These are phyloP conservation scores for Saiga tatarica DNA, from an alignment of 2,113 vertebrate species.

Conservation along the genomic window DNA sequence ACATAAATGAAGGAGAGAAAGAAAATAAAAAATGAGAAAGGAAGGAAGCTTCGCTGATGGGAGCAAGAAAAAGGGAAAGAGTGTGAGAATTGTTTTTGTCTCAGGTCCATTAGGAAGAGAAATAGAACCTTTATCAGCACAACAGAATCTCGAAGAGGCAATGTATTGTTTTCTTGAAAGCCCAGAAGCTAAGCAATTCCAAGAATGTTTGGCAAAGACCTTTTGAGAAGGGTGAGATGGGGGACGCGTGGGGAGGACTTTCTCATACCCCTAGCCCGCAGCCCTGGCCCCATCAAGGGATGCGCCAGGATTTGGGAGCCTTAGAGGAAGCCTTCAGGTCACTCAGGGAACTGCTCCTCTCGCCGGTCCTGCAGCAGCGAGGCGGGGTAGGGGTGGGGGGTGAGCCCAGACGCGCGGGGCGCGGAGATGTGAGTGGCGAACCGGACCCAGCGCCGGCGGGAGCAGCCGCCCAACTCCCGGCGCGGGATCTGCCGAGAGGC, in stretches of 20 bases:
- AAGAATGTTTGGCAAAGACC: constrained; percentile 66
- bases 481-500: constrained; percentile 3
- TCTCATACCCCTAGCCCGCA: not conserved
- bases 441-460: constrained; percentile 49
- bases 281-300: constrained; percentile 57
- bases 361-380: constrained; percentile 45
- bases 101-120: not conserved
- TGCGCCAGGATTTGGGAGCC: constrained; percentile 74
- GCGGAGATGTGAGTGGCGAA: constrained; percentile 58
- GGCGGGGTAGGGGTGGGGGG: not conserved
- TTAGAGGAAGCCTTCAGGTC: constrained; percentile 73
- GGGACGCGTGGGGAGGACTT: not conserved
- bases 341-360: constrained; percentile 68
- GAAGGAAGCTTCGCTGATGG: not conserved
- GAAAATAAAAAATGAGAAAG: not conserved
- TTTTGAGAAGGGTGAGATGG: constrained; percentile 53
- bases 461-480: constrained; percentile 27
- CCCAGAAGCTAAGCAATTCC: constrained; percentile 62
- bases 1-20: not conserved
- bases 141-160: not conserved
- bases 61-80: not conserved
- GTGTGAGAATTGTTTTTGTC: not conserved
- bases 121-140: not conserved
- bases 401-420: constrained; percentile 45
- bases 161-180: constrained; percentile 41